These are phyloP conservation scores for Rhagium mordax DNA, from an alignment of 2,888 invertebrate genomes.

Conservation along the genomic window DNA sequence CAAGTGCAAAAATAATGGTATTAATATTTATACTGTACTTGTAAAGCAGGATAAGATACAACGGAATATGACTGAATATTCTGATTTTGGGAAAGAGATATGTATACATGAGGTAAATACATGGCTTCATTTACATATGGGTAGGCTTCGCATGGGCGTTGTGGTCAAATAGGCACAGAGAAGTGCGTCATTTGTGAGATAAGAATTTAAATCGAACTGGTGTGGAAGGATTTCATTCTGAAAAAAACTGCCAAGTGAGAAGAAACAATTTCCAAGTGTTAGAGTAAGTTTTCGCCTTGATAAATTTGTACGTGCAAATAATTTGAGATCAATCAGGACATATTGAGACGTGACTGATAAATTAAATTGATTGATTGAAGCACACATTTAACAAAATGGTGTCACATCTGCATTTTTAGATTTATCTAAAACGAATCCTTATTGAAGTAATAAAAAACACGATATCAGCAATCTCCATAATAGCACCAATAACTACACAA, in stretches of 20 bases:
- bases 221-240: not conserved
- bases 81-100: conserved; percentile 13
- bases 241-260: too few species aligned
- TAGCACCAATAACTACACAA: not conserved
- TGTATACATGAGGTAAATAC: not conserved
- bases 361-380: too few species aligned
- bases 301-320: too few species aligned
- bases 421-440: conserved; percentile 1
- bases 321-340: too few species aligned
- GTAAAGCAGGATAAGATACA: not conserved
- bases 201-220: too few species aligned
- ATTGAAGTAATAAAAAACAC: not conserved
- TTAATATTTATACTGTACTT: conserved; percentile 26
- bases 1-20: conserved; percentile 30
- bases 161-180: not conserved
- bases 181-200: not conserved
- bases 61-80: not conserved
- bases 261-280: too few species aligned
- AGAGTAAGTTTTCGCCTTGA: too few species aligned
- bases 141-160: not conserved
- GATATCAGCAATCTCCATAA: not conserved
- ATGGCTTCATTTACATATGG: not conserved
- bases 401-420: not conserved
- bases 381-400: too few species aligned
- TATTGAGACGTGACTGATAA: too few species aligned